These are phyloP conservation scores for Ichneumoninae sp. DNA, from an alignment of 2,888 invertebrate genomes.

Conservation along the genomic window DNA sequence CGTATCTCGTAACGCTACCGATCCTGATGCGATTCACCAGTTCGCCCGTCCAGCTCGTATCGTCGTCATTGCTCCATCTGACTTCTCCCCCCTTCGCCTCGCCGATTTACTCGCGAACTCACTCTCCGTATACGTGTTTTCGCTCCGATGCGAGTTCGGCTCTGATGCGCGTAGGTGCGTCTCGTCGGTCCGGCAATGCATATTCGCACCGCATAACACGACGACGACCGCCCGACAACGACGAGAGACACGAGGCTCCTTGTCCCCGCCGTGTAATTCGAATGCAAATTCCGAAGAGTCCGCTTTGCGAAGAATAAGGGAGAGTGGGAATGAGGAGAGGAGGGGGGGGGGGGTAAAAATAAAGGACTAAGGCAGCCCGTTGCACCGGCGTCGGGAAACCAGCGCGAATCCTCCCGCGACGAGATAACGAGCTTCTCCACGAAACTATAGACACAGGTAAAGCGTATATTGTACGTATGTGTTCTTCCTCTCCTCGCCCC, in stretches of 20 bases:
- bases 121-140: not conserved
- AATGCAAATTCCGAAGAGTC: slow-evolving; percentile 59
- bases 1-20: slow-evolving; percentile 77
- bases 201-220: slow-evolving; percentile 44
- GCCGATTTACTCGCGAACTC: slow-evolving; percentile 43
- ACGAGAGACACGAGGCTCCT: slow-evolving; percentile 42
- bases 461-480: slow-evolving; percentile 11
- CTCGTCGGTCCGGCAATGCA: slow-evolving; percentile 69
- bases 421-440: slow-evolving; percentile 60
- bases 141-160: slow-evolving; percentile 18
- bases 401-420: slow-evolving; percentile 37
- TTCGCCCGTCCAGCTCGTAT: slow-evolving; percentile 18
- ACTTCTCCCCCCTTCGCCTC: slow-evolving; percentile 10
- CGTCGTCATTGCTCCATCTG: slow-evolving; percentile 42
- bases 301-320: slow-evolving; percentile 26
- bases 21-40: slow-evolving; percentile 71
- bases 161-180: slow-evolving; percentile 73
- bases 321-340: not conserved
- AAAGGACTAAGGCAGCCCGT: slow-evolving; percentile 31
- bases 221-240: slow-evolving; percentile 8
- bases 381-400: slow-evolving; percentile 40
- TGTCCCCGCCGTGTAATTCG: slow-evolving; percentile 62
- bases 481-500: not conserved
- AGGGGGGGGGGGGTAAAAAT: slow-evolving; percentile 33
- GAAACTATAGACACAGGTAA: slow-evolving; percentile 17